Evolutionary conservation across 2,888 invertebrate genomes (phyloP), one percentile per base, ranked within the genome.

Genomic region (Conistra vaccinii): DNA sequence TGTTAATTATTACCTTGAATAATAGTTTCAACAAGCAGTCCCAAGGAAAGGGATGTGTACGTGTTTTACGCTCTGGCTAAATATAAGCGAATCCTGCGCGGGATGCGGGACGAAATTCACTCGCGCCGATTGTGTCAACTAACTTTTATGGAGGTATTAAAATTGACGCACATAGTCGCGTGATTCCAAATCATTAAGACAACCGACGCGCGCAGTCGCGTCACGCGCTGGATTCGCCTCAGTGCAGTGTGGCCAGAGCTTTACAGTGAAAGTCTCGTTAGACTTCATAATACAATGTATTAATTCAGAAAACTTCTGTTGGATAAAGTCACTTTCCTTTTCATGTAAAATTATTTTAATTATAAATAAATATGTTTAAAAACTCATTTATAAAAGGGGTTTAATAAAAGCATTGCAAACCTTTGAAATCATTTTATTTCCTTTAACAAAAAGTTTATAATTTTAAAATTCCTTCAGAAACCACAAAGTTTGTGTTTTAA

Each of bases 401-500:
- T 23, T 65, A 80, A 85, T 81, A 76, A 81, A 80, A 85, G 53
- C 32, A 45, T 62, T 67, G 58, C 55, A 76, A 86, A 78, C 80
- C 73, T 71, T 87, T 72, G 73, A 70, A 80, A 77, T 80, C 66
- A 67, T 84, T 87, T 84, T 78, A 80, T 84, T 87, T 76, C 51
- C 20, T 68, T 77, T 62, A 84, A 83, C 80, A 84, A 58, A 73
- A 53, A 14, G 29, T 74, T 74, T 35, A 48, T 70, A 23, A 61
- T 66, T 71, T 78, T 72, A 78, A 63, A 78, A 75, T 69, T 73
- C n/a, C 48, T 68, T 29, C 57, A 32, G 48, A 69, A 42, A 73
- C 48, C 26, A 62, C 66, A 45, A 32, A 58, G 55, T 32, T 35
- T 3, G 4, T 51, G 32, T 70, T 72, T 62, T 39, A 17, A 62